Base-by-base conservation (phyloP, 2,797 vertebrate species). In the Pangasius sanitwongsei region DNA sequence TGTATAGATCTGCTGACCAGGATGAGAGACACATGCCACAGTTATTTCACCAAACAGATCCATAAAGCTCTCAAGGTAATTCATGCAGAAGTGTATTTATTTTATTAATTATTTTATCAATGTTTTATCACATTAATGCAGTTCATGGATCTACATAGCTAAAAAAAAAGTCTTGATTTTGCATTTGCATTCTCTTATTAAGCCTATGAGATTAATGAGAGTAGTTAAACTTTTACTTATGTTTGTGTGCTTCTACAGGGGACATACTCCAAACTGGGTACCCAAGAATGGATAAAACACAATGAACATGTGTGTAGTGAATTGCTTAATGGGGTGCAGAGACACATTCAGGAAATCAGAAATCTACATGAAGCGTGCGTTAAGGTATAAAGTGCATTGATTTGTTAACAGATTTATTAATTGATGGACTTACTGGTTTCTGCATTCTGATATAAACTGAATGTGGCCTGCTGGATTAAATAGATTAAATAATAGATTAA, bases 241-340 rank as follows among this genome's bases (percentile, higher is more conserved):
- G 6, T 83, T 2, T 57, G 41, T 34, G 0, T 87, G 34, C 67
- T 65, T 48, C 44, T 57, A 20, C 91, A 97, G 96, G 78, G 91
- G 0, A 91, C 93, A 2, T 96, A 95, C 86, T 78, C 87, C 34
- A 94, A 93, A 2, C 31, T 97, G 81, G 95, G 95, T 87, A 95
- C 94, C 81, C 83, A 4, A 0, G 91, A 93, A 7, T 97, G 96
- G 96, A 91, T 96, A 86, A 94, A 86, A 69, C 44, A 89, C 50
- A 91, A 92, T 1, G 92, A 88, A 0, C 0, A 25, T 0, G 0
- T 86, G 48, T 94, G 95, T 57, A 72, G 91, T 44, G 67, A 92
- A 2, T 92, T 96, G 89, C 91, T 94, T 87, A 25, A 1, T 5
- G 31, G 11, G 55, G 48, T 95, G 0, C 77, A 92, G 0, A 20